Conservation (phyloP, 2,797 vertebrate genomes). For the Morus bassanus region DNA sequence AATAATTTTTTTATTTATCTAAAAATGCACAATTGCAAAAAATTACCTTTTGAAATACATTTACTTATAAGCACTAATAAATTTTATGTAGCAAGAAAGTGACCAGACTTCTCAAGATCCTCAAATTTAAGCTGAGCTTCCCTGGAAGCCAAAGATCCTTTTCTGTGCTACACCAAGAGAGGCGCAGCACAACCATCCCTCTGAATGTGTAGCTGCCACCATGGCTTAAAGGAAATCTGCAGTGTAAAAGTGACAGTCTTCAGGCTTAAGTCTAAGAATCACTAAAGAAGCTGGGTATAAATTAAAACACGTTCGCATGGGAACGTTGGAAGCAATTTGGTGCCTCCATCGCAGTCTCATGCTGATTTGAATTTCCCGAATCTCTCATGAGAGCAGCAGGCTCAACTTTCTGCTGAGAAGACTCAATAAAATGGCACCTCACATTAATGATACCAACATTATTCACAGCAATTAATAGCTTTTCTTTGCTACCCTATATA, state of each 20-base stretch:
- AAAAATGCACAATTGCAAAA: slow-evolving; percentile 71
- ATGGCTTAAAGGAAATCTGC: background rate
- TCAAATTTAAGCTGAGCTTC: background rate
- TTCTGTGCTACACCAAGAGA: background rate
- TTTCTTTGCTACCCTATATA: background rate
- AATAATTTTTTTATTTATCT: slow-evolving; percentile 62
- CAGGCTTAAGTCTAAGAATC: background rate
- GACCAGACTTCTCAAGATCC: background rate
- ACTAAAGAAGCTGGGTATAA: background rate
- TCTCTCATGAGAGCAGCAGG: background rate
- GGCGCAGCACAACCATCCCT: background rate
- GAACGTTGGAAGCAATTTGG: background rate
- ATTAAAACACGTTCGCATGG: background rate
- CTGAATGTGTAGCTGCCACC: background rate
- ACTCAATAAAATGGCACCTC: background rate
- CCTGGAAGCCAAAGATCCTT: background rate
- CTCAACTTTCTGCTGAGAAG: background rate
- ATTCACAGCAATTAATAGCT: slow-evolving; percentile 37
- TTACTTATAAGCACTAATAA: slow-evolving; percentile 46
- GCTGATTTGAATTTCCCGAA: background rate
- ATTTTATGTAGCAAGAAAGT: slow-evolving; percentile 43
- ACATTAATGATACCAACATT: background rate
- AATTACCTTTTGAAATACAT: slow-evolving; percentile 61
- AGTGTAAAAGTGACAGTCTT: background rate
- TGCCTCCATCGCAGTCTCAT: background rate